A percentile compares a stretch with the other conserved stretches of the same genome.
phyloP scores from a whole-genome alignment of 2,113 vertebrate species.

The Otocyon megalotis region DNA sequence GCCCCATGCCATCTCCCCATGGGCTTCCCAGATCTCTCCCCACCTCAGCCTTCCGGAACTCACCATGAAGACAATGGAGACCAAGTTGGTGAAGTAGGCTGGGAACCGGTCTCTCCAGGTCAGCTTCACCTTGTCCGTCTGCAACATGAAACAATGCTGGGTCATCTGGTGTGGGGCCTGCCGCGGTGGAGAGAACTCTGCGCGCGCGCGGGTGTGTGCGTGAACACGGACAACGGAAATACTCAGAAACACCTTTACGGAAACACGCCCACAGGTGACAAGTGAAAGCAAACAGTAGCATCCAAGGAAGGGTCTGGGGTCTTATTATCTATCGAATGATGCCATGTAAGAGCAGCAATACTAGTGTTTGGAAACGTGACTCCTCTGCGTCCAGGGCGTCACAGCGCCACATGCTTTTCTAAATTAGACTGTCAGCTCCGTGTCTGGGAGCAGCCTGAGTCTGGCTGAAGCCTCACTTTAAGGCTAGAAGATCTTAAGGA shows the following conservation, averaged over 20 bases:
- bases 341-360: background rate
- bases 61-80: constrained; percentile 95
- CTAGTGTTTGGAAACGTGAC: background rate
- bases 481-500: background rate
- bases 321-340: rapidly evolving
- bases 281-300: constrained; percentile 37
- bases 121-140: constrained; percentile 95
- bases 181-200: rapidly evolving
- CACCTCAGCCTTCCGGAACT: constrained; percentile 59
- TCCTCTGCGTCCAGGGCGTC: rapidly evolving
- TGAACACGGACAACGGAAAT: background rate
- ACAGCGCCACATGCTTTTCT: background rate
- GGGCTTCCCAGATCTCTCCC: background rate
- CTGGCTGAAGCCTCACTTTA: background rate
- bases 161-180: background rate
- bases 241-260: background rate
- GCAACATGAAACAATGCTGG: background rate
- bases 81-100: constrained; percentile 93
- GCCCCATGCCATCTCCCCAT: rapidly evolving
- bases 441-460: background rate
- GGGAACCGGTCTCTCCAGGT: constrained; percentile 96
- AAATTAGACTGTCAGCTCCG: background rate
- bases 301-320: constrained; percentile 54
- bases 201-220: rapidly evolving
- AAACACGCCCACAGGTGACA: background rate